Base-by-base conservation (phyloP, 2,888 invertebrate genomes). In the Dicycla oo region DNA sequence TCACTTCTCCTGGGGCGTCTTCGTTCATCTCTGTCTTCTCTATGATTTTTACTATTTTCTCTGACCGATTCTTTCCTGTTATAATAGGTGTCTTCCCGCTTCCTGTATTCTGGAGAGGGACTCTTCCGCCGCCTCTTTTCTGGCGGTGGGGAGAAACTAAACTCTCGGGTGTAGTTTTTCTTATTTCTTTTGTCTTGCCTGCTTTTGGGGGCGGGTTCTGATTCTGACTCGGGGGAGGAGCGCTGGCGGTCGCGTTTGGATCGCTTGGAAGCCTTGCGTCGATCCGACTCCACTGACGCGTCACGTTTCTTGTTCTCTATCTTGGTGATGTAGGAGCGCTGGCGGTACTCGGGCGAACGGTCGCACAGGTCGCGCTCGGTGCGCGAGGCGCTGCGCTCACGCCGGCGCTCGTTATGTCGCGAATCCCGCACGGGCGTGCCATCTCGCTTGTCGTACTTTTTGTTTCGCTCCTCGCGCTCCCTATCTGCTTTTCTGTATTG, bases 401-500 rank as follows among this genome's bases (percentile, higher is more conserved):
- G 92, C 75, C 88, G 95, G 86, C 88, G 89, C 13, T 91, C 90
- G 40, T 80, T 84, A 56, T 88, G 88, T 54, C 90, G 87, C 5
- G 88, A 79, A 51, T 87, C 89, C 57, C 86, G 89, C 0, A 57
- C 26, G 18, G 83, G 74, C 10, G 78, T 73, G 30, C 93, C 94
- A 3, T 91, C 88, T 10, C 90, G 87, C 76, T 94, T 96, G 73
- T 96, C 96, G 82, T 95, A 93, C 70, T 85, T 86, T 34, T 91
- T 94, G 74, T 75, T 89, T 58, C 91, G 91, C 43, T 95, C 96
- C 73, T 95, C 96, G 81, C 93, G 95, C 56, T 93, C 95, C 70
- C 93, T 92, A 10, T 96, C 95, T 57, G 93, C 93, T 68, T 93
- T 96, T 83, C 93, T 95, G 80, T 88, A 85, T 18, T 90, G 88